Evolutionary conservation across 1,140 invertebrate genomes (phyloP).

Genomic region (Spodoptera frugiperda): DNA sequence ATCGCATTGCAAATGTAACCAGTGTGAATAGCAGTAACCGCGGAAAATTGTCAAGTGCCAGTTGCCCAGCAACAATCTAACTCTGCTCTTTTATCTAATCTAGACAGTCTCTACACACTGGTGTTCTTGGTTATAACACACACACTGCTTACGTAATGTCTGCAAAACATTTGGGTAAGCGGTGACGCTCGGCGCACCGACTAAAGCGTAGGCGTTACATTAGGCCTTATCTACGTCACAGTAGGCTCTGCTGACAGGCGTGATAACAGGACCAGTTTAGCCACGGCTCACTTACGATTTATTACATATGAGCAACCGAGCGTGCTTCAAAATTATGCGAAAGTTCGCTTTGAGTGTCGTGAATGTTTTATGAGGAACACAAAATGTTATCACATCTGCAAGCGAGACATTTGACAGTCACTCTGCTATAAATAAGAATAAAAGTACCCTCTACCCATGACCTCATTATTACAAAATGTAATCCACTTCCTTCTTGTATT

Average conservation of each 20-base stretch:
- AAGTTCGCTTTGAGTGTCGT: too few relatives aligned
- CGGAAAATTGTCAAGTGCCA: slow-evolving; percentile 8
- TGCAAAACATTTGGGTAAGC: slow-evolving; percentile 37
- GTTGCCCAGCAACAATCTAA: slow-evolving; percentile 11
- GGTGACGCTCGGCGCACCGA: not conserved
- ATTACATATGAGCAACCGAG: not conserved
- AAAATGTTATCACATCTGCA: too few relatives aligned
- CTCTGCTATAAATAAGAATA: slow-evolving; percentile 13
- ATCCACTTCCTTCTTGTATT: slow-evolving; percentile 16
- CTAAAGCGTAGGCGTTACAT: slow-evolving; percentile 31
- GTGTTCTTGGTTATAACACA: slow-evolving; percentile 1
- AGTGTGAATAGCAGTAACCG: not conserved
- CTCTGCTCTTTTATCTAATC: slow-evolving; percentile 32
- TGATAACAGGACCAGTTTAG: slow-evolving; percentile 23
- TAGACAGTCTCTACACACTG: not conserved
- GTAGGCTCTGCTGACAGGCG: slow-evolving; percentile 2
- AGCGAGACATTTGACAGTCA: too few relatives aligned
- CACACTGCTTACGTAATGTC: slow-evolving; percentile 31
- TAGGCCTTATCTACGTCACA: slow-evolving; percentile 33
- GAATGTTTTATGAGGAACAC: too few relatives aligned
- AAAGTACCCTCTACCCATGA: not conserved
- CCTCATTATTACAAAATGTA: slow-evolving; percentile 23
- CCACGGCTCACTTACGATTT: slow-evolving; percentile 10
- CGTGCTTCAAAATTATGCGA: not conserved
- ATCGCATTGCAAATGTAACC: too few relatives aligned